Evolutionary conservation across 2,888 invertebrate genomes (phyloP).

Genomic region (Oligia strigilis): DNA sequence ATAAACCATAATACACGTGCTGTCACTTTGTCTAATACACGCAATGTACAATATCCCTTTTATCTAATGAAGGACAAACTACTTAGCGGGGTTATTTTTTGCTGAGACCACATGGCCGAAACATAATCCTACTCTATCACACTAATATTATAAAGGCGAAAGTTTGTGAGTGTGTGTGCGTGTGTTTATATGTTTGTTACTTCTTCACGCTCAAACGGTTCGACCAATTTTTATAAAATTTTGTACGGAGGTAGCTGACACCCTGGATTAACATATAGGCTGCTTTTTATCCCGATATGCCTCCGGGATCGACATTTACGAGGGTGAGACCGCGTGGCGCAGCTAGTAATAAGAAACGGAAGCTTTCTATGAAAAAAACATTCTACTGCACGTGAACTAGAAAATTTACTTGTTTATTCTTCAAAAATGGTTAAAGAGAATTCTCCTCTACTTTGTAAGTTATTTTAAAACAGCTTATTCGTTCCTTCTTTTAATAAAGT

Average conservation of each 20-base stretch:
- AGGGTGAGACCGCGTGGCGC: too few species aligned
- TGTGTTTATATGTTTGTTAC: too few species aligned
- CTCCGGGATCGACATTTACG: too few species aligned
- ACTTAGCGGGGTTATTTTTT: background rate
- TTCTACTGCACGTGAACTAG: background rate
- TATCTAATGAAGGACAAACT: constrained; percentile 7
- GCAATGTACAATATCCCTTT: background rate
- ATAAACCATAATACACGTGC: background rate
- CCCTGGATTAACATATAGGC: too few species aligned
- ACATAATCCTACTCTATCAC: too few species aligned
- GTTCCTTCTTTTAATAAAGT: constrained; percentile 12
- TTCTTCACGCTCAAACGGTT: too few species aligned
- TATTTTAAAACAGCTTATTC: constrained; percentile 24
- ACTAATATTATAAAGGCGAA: too few species aligned
- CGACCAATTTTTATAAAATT: too few species aligned
- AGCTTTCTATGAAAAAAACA: background rate
- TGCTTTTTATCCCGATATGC: too few species aligned
- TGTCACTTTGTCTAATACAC: constrained; percentile 8
- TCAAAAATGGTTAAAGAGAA: background rate
- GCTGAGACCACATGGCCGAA: background rate
- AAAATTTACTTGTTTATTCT: constrained; percentile 25
- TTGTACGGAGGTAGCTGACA: too few species aligned
- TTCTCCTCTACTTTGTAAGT: constrained; percentile 4
- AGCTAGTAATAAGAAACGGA: background rate
- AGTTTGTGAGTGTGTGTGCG: too few species aligned